A percentile compares a stretch with the other conserved stretches of the same genome.
These are phyloP conservation scores for Maccullochella peelii DNA, from an alignment of 2,113 vertebrate genomes.

Conservation along the genomic window DNA sequence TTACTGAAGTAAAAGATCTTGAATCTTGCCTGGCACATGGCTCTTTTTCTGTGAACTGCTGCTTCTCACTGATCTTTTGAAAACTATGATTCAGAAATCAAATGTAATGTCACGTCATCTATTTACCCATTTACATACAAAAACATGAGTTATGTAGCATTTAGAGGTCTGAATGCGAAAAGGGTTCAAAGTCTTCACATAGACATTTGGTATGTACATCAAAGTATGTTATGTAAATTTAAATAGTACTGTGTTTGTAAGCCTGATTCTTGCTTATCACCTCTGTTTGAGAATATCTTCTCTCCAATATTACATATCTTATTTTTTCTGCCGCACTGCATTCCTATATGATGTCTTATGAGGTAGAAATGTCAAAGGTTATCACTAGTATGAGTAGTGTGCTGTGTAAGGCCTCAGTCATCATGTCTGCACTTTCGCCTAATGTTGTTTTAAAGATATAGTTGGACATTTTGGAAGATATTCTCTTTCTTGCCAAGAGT, in stretches of 20 bases:
- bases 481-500: not conserved
- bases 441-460: not conserved
- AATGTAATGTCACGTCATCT: not conserved
- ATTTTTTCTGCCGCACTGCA: conserved; percentile 46
- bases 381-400: conserved; percentile 8
- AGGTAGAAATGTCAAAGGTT: conserved; percentile 20
- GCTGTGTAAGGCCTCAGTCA: not conserved
- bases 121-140: not conserved
- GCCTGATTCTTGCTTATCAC: conserved; percentile 5
- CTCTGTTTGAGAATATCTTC: conserved; percentile 25
- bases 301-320: not conserved
- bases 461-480: not conserved
- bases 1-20: not conserved
- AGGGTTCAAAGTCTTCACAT: not conserved
- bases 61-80: not conserved
- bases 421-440: not conserved
- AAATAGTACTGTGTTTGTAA: not conserved
- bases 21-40: not conserved
- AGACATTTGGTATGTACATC: not conserved
- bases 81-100: not conserved
- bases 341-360: conserved; percentile 46
- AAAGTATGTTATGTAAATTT: not conserved
- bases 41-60: not conserved
- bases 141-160: not conserved
- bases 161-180: not conserved